Evolutionary conservation across 2,113 vertebrate species (phyloP).

Genomic region (Pleuronectes platessa): DNA sequence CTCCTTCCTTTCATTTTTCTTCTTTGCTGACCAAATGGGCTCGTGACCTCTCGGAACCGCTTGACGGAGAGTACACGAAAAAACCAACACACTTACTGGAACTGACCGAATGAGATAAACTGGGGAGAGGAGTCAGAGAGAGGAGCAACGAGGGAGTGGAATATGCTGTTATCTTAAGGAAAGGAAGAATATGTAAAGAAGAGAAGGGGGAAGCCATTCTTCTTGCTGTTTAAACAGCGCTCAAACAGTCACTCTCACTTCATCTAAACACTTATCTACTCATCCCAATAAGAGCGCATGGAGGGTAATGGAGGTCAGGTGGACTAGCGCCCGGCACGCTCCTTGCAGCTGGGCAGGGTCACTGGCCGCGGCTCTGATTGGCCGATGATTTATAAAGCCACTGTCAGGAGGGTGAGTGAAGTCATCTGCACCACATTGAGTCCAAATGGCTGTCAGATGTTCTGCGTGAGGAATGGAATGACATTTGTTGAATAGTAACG

Average conservation of each 20-base stretch:
- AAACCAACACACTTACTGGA: slow-evolving; percentile 54
- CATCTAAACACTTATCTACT: slow-evolving; percentile 46
- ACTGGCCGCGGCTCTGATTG: slow-evolving; percentile 49
- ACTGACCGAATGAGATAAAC: slow-evolving; percentile 46
- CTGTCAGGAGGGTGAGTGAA: slow-evolving; percentile 62
- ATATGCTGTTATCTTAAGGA: neutral
- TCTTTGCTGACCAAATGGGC: slow-evolving; percentile 54
- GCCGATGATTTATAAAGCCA: slow-evolving; percentile 45
- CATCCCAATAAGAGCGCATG: slow-evolving; percentile 31
- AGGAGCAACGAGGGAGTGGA: slow-evolving; percentile 21
- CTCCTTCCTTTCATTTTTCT: slow-evolving; percentile 62
- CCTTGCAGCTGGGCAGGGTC: slow-evolving; percentile 69
- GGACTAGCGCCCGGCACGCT: slow-evolving; percentile 56
- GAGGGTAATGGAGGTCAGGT: slow-evolving; percentile 18
- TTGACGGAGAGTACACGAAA: slow-evolving; percentile 45
- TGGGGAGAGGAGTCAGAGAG: slow-evolving; percentile 6
- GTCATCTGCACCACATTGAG: slow-evolving; percentile 50
- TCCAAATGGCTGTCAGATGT: slow-evolving; percentile 48
- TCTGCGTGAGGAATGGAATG: slow-evolving; percentile 41
- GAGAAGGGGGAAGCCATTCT: slow-evolving; percentile 35
- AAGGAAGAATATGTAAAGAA: neutral
- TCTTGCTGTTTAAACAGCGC: slow-evolving; percentile 42
- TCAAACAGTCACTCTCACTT: slow-evolving; percentile 55
- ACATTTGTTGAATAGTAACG: slow-evolving; percentile 20
- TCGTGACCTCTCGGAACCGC: slow-evolving; percentile 67